Conservation (phyloP, 2,888 invertebrate species). For the Cetonia aurata region DNA sequence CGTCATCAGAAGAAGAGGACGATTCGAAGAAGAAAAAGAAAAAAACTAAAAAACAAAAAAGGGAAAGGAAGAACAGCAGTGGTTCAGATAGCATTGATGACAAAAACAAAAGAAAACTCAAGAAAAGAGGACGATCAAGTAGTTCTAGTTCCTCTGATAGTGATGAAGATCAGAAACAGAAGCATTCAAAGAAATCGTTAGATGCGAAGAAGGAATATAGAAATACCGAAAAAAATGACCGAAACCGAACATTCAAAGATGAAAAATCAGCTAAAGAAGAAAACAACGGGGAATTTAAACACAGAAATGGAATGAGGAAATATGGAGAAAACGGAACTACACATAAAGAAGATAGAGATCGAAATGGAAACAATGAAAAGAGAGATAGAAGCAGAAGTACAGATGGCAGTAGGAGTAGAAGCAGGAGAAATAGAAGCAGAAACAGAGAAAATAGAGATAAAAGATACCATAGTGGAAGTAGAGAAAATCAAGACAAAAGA, state of each 20-base stretch:
- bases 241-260: neutral
- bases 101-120: neutral
- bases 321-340: neutral
- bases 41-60: neutral
- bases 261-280: neutral
- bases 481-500: constrained; percentile 3
- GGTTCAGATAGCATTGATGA: constrained; percentile 4
- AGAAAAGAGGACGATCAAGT: neutral
- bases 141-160: constrained; percentile 25
- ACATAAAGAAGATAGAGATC: neutral
- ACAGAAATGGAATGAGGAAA: constrained; percentile 2
- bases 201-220: too few relatives aligned
- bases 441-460: constrained; percentile 1
- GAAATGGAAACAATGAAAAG: neutral
- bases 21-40: constrained; percentile 23
- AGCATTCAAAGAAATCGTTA: neutral
- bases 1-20: constrained; percentile 26
- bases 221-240: neutral
- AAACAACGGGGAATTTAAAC: neutral
- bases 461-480: neutral
- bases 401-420: neutral
- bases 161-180: constrained; percentile 13
- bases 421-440: neutral
- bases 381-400: neutral
- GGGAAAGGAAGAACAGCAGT: constrained; percentile 6